Conservation (phyloP, 2,113 vertebrate genomes). For the Channa argus region DNA sequence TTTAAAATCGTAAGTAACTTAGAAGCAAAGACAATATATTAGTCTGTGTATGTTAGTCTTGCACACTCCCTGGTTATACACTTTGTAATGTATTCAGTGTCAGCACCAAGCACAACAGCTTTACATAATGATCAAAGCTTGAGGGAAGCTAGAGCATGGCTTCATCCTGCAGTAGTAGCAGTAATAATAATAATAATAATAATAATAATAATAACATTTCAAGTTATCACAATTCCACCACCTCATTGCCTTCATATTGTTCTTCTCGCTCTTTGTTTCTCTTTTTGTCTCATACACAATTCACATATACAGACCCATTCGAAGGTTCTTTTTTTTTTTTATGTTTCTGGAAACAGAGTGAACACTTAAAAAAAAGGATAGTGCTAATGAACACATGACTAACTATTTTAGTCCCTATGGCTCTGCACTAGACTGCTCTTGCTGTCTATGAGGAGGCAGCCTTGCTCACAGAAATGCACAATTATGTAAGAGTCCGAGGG, state of each 20-base stretch:
- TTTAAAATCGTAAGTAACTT: slow-evolving; percentile 31
- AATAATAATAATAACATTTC: slow-evolving; percentile 77
- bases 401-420: slow-evolving; percentile 63
- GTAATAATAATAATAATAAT: slow-evolving; percentile 76
- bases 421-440: slow-evolving; percentile 44
- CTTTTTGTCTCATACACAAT: slow-evolving; percentile 2
- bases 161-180: slow-evolving; percentile 72
- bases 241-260: slow-evolving; percentile 49
- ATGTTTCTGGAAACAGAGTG: slow-evolving; percentile 55
- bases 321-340: slow-evolving; percentile 48
- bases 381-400: slow-evolving; percentile 68
- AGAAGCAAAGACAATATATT: slow-evolving; percentile 57
- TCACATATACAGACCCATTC: slow-evolving; percentile 29
- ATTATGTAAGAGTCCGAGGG: slow-evolving; percentile 67
- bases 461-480: slow-evolving; percentile 39
- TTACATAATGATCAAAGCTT: slow-evolving; percentile 80
- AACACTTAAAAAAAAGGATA: slow-evolving; percentile 45
- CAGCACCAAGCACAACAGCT: slow-evolving; percentile 68
- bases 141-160: slow-evolving; percentile 70
- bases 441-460: slow-evolving; percentile 59
- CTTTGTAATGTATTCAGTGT: slow-evolving; percentile 67
- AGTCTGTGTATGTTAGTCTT: slow-evolving; percentile 26
- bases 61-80: slow-evolving; percentile 51
- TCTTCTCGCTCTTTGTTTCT: slow-evolving; percentile 8
- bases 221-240: slow-evolving; percentile 70